phyloP scores from a whole-genome alignment of 1,140 invertebrate species.

The Andrena cerasifolii region DNA sequence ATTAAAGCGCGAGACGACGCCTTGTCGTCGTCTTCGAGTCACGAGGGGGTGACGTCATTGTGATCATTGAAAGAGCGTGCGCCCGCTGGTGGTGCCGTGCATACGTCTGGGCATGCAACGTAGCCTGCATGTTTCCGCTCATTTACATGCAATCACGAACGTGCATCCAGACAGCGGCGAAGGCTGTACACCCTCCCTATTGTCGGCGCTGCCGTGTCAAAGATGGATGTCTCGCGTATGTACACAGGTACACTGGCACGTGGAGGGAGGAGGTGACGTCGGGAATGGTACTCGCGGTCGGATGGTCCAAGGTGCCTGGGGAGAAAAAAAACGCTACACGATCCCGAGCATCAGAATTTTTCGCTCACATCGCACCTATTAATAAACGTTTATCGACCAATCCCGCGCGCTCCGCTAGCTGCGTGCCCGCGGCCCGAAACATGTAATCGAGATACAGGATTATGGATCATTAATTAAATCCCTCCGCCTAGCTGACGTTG shows the following conservation, averaged over 20 bases:
- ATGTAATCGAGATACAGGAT: conserved; percentile 51
- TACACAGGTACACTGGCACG: not conserved
- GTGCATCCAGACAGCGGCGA: conserved; percentile 47
- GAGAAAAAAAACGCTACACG: too few relatives aligned
- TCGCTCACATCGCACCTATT: conserved; percentile 15
- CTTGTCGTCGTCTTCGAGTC: conserved; percentile 24
- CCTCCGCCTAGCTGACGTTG: conserved; percentile 20
- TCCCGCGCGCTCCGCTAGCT: conserved; percentile 12
- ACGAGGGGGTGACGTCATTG: conserved; percentile 54
- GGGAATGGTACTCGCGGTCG: not conserved
- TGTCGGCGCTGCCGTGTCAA: conserved; percentile 24
- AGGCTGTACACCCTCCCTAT: conserved; percentile 16
- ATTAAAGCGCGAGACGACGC: conserved; percentile 41
- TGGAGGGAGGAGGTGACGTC: conserved; percentile 16
- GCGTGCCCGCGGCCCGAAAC: conserved; percentile 28
- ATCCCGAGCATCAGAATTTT: not conserved
- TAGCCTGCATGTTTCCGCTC: conserved; percentile 58
- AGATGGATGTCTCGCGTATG: conserved; percentile 22
- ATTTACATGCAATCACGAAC: conserved; percentile 65
- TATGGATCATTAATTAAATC: conserved; percentile 54
- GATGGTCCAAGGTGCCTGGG: not conserved
- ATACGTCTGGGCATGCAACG: conserved; percentile 43
- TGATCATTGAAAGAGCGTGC: conserved; percentile 61
- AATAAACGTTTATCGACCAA: conserved; percentile 44
- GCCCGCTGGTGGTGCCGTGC: conserved; percentile 21